Base-by-base conservation (phyloP, 2,113 vertebrate species). In the Xiphorhynchus elegans region DNA sequence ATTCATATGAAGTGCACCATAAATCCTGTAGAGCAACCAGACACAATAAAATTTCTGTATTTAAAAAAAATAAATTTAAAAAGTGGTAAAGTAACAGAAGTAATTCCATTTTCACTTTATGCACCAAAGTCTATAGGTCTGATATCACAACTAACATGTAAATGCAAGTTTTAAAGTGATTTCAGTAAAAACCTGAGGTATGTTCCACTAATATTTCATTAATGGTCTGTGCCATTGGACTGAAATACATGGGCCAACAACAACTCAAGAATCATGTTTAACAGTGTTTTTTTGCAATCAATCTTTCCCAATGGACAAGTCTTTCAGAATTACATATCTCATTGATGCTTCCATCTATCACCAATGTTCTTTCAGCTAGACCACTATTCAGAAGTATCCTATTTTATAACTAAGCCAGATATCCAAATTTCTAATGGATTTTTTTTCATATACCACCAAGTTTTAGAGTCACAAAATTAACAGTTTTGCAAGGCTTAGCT, bases 1-100 rank as follows among this genome's bases (percentile, higher is more conserved):
- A 31, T 56, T 69, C 2, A 1, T 29, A 13, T 21, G 47, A 83
- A 80, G 35, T 0, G 0, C 29, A 74, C 11, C 7, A 21, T 13
- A 81, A 80, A 58, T 70, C 62, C 77, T 46, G 42, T 9, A 76
- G 17, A 82, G 31, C 50, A 14, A 78, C 25, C 18, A 84, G 31
- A 77, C 4, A 49, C 11, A 33, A 46, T 28, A 33, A 31, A 50
- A 39, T 39, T 74, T 70, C 33, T 47, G 25, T 24, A 16, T 40
- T 19, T 37, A 37, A 21, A 26, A 76, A 76, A 70, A 56, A 26
- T 17, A 44, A 15, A 46, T 19, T 19, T 9, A 46, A 75, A 52
- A 24, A 13, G 19, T 11, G 21, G 7, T 39, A 50, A 86, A 89
- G 12, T 55, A 90, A 81, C 3, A 70, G 18, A 80, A 67, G 7